Base-by-base conservation (phyloP, 2,888 invertebrate species). In the Unio delphinus region DNA sequence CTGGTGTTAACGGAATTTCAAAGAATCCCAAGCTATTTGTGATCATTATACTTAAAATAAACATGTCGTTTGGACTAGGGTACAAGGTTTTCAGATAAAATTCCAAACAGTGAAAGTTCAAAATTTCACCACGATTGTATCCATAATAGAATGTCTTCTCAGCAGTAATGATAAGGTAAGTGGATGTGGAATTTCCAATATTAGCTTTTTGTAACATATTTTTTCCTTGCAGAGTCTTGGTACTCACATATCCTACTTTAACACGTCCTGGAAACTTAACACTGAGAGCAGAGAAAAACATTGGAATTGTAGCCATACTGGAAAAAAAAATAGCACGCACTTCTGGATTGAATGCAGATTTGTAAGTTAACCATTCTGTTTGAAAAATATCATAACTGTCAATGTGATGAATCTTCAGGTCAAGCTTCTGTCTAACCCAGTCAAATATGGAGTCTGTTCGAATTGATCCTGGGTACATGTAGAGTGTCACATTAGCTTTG, bases 261-360 rank as follows among this genome's bases (percentile, higher is more conserved):
- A 91, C 90, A 23, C 92, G 85, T n/a, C 92, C 92, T 57, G 91
- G 90, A 83, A 92, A 92, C 78, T 91, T 91, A 2, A 92, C 91
- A 73, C 91, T 91, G 11, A 92, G 85, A 2, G 91, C 91, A n/a
- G 92, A 91, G 67, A 91, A 86, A 80, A 92, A 91, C 70, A 92
- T 84, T 0, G 92, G 92, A 7, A 91, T 89, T 65, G 89, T 88
- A 7, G 87, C 73, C 30, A 90, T 82, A 56, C 89, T 86, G 15
- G 91, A 90, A 61, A 91, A 86, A n/a, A 91, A 83, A 18, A 92
- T 80, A 8, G 91, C 88, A 67, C 89, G 86, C 4, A 90, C 82
- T 74, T 87, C 85, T 8, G 85, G 75, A 61, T 78, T 78, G 17
- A 83, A 65, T 26, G 75, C 70, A 28, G 80, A 72, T n/a, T 81